Evolutionary conservation across 2,888 invertebrate genomes (phyloP), one percentile per base, ranked within the genome.

Genomic region (Lymantria monacha): DNA sequence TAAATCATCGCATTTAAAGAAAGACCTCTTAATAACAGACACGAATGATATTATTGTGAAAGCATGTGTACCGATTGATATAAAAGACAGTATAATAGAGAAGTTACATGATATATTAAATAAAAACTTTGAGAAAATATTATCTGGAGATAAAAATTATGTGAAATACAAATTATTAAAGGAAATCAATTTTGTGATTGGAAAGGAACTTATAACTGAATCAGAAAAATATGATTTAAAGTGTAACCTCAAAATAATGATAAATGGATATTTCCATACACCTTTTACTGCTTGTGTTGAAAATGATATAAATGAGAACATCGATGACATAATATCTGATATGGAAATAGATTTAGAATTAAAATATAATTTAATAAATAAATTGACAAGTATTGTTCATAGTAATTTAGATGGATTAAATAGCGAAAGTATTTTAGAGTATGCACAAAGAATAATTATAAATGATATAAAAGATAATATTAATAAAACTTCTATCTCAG

Each of bases 201-300:
- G 40, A 7, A 33, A 42, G 9, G 46, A 49, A 31, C 1, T 43
- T 9, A 49, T 58, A 42, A 13, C 49, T 9, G 33, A 46, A 2
- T 9, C 14, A 36, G 15, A 57, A 10, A 46, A 46, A 10, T 36
- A 55, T 10, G 11, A 51, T 9, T 14, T 51, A 5, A 46, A 46
- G 40, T 15, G 44, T 8, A 49, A 46, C 44, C 0, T 51, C 0
- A 42, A 53, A 9, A 14, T 30, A 1, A 37, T 47, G 9, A 3
- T 59, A 12, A 44, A 36, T n/a, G 42, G 55, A 12, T 49, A 50
- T 42, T 45, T 52, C 15, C 37, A 42, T 0, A 40, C 22, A n/a
- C 44, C 53, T 10, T 37, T 48, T 31, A 48, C 57, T 12, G 15
- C 51, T 30, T 38, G 52, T 14, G 31, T 51, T n/a, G 44, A 41